Base-by-base conservation (phyloP, 1,140 invertebrate species). In the Drosophila nebulosa region DNA sequence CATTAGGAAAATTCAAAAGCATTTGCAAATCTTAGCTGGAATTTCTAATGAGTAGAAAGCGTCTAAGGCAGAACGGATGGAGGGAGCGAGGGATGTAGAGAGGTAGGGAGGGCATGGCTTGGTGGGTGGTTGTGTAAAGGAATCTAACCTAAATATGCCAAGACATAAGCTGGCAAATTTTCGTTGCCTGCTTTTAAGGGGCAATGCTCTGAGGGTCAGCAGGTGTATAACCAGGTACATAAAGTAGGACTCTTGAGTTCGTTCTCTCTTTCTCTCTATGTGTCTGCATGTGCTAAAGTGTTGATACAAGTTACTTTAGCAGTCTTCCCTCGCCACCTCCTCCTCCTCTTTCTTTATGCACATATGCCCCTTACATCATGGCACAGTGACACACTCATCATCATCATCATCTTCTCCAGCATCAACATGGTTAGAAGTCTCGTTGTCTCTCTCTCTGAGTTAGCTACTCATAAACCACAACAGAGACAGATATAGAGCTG, bases 261-360 rank as follows among this genome's bases (percentile, higher is more conserved):
- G 57, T 61, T 63, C 39, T 4, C 39, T 46, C 39, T 46, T 7
- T 21, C 1, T 9, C 39, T 42, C 39, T 16, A 14, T 42, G 14
- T 42, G 7, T 46, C 39, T 86, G 83, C 78, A 86, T 88, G 83
- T 88, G 83, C 83, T 86, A 86, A 86, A 86, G 78, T 88, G 83
- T 86, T 88, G 83, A 86, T 86, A 86, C 83, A 83, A 86, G 83
- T 81, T 88, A 86, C 83, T 88, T 81, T 86, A 55, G 59, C 63
- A n/a, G n/a, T n/a, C n/a, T n/a, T n/a, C n/a, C n/a, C n/a, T n/a
- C n/a, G n/a, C 64, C 62, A 56, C 62, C 65, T 62, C 69, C 70
- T n/a, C n/a, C n/a, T n/a, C 24, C 73, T 64, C 77, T 64, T 78
- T 18, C 39, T 42, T 18, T n/a, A 5, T 42, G 18, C 7, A 46